These are phyloP conservation scores for Petrocephalus schoutedeni DNA, from an alignment of 2,797 vertebrate species.

Conservation along the genomic window DNA sequence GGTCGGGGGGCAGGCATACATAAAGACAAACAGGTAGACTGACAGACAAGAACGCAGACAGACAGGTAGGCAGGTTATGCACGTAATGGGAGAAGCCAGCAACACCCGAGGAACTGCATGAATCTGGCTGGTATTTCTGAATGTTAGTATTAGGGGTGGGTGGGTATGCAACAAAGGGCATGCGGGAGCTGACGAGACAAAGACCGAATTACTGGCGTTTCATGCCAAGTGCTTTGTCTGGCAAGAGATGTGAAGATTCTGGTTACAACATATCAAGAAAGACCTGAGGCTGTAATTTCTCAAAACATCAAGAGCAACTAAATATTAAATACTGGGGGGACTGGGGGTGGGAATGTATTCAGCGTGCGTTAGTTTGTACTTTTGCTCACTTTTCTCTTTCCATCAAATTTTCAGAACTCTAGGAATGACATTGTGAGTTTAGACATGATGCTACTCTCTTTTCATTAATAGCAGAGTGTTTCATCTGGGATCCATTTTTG, in stretches of 20 bases:
- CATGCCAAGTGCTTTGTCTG: background rate
- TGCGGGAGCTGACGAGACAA: background rate
- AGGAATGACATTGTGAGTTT: background rate
- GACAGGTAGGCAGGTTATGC: background rate
- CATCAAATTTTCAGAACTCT: background rate
- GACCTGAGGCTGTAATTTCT: background rate
- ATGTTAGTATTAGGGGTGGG: background rate
- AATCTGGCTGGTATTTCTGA: background rate
- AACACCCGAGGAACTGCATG: background rate
- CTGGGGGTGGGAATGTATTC: background rate
- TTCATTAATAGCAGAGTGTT: background rate
- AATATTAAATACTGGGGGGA: background rate
- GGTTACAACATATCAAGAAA: background rate
- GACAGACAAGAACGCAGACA: too few species aligned
- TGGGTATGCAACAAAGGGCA: background rate
- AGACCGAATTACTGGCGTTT: background rate
- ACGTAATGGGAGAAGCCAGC: background rate
- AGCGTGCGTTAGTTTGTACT: background rate
- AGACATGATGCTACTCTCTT: background rate
- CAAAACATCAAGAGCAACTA: slow-evolving; percentile 3
- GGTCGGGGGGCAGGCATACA: too few species aligned
- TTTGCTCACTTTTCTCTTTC: background rate
- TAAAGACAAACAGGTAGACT: too few species aligned
- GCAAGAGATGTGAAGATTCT: background rate
- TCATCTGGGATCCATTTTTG: background rate